Percentiles rank a stretch among this genome's conserved stretches.
Evolutionary conservation across 92 coral and sea anemone species (phyloP).

Genomic region (Virgularia gustaviana): DNA sequence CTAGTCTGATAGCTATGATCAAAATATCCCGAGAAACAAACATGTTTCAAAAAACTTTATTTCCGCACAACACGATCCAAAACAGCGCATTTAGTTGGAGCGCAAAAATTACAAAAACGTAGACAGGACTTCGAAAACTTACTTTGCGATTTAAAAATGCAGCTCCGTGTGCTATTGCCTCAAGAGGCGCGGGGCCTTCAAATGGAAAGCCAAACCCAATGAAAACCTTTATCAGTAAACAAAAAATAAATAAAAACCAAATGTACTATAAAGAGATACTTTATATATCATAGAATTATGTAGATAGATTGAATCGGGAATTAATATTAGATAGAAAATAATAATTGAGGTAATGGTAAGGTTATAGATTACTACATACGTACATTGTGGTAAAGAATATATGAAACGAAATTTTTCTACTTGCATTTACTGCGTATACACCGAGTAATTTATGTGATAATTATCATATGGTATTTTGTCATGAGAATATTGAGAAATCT

Average conservation of each 20-base stretch:
- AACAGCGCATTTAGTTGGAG: no score
- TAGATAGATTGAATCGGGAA: neutral
- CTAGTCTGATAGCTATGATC: no score
- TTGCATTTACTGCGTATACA: no score
- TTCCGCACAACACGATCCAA: no score
- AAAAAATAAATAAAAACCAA: neutral
- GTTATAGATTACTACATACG: no score
- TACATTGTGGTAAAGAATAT: no score
- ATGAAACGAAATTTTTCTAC: no score
- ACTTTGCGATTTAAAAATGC: constrained; percentile 93
- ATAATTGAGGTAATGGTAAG: neutral
- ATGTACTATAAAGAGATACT: neutral
- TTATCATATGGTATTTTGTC: no score
- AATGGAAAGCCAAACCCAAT: constrained; percentile 88
- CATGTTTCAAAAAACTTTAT: no score
- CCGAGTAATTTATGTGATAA: no score
- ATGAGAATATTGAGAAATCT: no score
- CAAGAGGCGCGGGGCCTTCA: constrained; percentile 96
- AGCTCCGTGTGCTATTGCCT: constrained; percentile 91
- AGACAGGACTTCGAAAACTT: neutral
- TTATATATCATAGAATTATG: neutral
- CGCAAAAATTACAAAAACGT: neutral
- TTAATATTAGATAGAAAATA: neutral
- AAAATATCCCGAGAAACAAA: no score
- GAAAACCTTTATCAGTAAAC: constrained; percentile 73